Evolutionary conservation across 1,140 invertebrate genomes (phyloP).

Genomic region (Hyposmocoma kahamanoa): DNA sequence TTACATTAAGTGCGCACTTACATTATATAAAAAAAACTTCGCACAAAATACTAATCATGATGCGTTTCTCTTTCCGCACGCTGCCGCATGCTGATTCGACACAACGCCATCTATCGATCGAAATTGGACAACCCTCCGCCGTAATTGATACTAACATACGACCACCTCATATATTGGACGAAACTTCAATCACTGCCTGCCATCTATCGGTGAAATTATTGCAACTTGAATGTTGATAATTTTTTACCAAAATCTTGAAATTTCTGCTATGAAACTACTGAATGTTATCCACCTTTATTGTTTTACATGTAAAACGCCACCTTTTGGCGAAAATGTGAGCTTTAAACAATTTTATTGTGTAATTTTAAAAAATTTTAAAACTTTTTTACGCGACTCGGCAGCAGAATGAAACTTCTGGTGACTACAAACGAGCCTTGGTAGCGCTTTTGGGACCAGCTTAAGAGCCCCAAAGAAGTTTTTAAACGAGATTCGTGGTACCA

Average conservation of each 20-base stretch:
- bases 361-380: neutral
- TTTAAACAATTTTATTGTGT: conserved; percentile 10
- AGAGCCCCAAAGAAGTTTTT: too few relatives aligned
- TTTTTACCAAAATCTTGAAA: too few relatives aligned
- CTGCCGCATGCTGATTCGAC: conserved; percentile 16
- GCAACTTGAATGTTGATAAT: too few relatives aligned
- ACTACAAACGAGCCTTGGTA: conserved; percentile 81
- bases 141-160: too few relatives aligned
- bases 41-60: conserved; percentile 39
- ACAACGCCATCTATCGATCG: conserved; percentile 17
- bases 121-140: neutral
- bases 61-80: conserved; percentile 35
- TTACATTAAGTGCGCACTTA: too few relatives aligned
- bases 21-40: neutral
- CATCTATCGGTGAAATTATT: too few relatives aligned
- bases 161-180: too few relatives aligned
- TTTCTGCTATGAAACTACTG: too few relatives aligned
- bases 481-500: too few relatives aligned
- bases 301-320: too few relatives aligned
- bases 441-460: conserved; percentile 73
- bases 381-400: conserved; percentile 40
- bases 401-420: conserved; percentile 83
- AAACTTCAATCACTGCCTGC: too few relatives aligned
- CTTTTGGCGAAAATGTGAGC: conserved; percentile 4
- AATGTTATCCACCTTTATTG: too few relatives aligned